Conservation (phyloP, 2,888 invertebrate genomes). For the Drosophila subquinaria region DNA sequence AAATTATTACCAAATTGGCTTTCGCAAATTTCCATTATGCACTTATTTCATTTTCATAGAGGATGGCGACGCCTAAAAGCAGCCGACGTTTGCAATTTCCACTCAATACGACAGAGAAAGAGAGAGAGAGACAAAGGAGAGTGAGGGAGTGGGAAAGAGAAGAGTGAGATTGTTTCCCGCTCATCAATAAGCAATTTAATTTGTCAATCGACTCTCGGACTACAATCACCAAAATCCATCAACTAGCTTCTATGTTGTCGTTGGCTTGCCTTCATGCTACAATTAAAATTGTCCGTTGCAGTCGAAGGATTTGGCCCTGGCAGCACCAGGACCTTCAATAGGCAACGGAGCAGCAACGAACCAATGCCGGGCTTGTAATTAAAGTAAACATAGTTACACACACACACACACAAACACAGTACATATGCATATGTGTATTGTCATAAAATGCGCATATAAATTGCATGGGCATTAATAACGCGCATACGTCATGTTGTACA, state of each 20-base stretch:
- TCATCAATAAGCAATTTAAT: constrained; percentile 81
- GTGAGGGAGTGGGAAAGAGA: neutral
- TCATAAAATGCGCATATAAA: constrained; percentile 73
- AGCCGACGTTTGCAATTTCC: constrained; percentile 54
- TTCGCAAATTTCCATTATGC: constrained; percentile 80
- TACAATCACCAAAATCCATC: constrained; percentile 75
- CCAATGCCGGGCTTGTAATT: constrained; percentile 64
- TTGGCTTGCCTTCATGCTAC: constrained; percentile 46
- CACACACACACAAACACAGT: constrained; percentile 9
- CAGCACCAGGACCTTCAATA: constrained; percentile 7
- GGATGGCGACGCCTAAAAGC: constrained; percentile 53
- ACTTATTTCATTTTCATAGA: constrained; percentile 71
- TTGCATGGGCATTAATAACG: constrained; percentile 71
- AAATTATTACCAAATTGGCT: constrained; percentile 81
- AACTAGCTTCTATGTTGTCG: constrained; percentile 46
- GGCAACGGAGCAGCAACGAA: constrained; percentile 19
- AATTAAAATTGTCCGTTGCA: constrained; percentile 63
- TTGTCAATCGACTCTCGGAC: constrained; percentile 72
- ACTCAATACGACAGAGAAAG: constrained; percentile 5
- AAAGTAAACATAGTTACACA: constrained; percentile 64
- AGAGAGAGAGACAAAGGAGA: neutral
- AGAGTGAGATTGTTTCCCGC: constrained; percentile 33
- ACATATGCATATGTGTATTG: constrained; percentile 47
- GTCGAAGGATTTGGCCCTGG: constrained; percentile 39
- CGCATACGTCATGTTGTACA: constrained; percentile 69